phyloP scores from a whole-genome alignment of 2,888 invertebrate species.

The Melanchra persicariae region DNA sequence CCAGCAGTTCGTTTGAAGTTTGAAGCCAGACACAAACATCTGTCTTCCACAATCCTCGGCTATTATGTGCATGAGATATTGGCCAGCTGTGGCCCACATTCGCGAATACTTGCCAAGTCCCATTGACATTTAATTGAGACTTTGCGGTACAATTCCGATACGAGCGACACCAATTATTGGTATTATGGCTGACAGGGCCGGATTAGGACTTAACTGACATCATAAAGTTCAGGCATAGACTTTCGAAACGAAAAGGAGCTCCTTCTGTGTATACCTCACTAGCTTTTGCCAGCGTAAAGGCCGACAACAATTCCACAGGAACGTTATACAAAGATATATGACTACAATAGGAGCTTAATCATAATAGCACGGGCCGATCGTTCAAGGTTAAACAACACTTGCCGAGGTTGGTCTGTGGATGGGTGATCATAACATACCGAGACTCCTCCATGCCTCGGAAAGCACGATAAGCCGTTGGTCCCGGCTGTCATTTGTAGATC shows the following conservation, averaged over 20 bases:
- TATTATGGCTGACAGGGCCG: slow-evolving; percentile 64
- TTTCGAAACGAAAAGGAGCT: background rate
- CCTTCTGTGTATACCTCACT: too few relatives aligned
- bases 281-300: background rate
- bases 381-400: too few relatives aligned
- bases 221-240: background rate
- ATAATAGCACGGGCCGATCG: too few relatives aligned
- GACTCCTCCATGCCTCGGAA: too few relatives aligned
- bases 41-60: slow-evolving; percentile 36
- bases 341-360: too few relatives aligned
- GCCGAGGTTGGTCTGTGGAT: too few relatives aligned
- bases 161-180: slow-evolving; percentile 67
- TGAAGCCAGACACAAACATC: slow-evolving; percentile 32
- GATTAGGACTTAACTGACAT: slow-evolving; percentile 8
- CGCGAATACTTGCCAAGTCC: slow-evolving; percentile 60
- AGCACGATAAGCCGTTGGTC: too few relatives aligned
- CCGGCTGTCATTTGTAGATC: too few relatives aligned
- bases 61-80: slow-evolving; percentile 43
- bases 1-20: slow-evolving; percentile 45
- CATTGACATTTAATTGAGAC: slow-evolving; percentile 75
- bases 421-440: too few relatives aligned
- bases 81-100: slow-evolving; percentile 59
- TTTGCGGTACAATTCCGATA: slow-evolving; percentile 48
- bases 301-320: background rate
- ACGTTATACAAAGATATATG: too few relatives aligned